Conservation (phyloP, 2,888 invertebrate species). For the Dichetophora obliterata region DNA sequence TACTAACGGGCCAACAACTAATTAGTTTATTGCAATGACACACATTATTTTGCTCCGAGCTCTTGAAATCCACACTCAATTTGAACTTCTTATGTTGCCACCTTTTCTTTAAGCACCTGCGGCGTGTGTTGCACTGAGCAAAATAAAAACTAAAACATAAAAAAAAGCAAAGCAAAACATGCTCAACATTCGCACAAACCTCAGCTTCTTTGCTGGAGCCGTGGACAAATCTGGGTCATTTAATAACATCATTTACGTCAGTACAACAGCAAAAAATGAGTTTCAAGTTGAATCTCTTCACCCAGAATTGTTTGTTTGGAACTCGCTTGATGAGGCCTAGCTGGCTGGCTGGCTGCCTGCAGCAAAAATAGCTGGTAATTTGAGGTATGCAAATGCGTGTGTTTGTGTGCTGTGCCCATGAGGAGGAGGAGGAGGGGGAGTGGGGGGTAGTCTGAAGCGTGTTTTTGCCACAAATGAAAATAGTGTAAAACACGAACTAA, state of each 20-base stretch:
- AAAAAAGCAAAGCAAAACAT: not conserved
- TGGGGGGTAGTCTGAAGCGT: not conserved
- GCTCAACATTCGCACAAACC: not conserved
- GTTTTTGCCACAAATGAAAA: slow-evolving; percentile 21
- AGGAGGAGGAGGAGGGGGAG: not conserved
- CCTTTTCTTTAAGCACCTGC: slow-evolving; percentile 5
- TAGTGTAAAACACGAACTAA: slow-evolving; percentile 28
- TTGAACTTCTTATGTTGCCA: slow-evolving; percentile 7
- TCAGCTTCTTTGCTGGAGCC: not conserved
- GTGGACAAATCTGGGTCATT: slow-evolving; percentile 34
- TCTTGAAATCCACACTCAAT: not conserved
- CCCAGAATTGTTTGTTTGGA: not conserved
- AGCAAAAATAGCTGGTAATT: not conserved
- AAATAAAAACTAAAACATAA: not conserved
- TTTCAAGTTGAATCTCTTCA: slow-evolving; percentile 24
- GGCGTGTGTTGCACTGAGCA: not conserved
- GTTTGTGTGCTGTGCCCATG: not conserved
- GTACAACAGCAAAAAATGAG: not conserved
- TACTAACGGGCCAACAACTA: not conserved
- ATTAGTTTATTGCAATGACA: slow-evolving; percentile 22
- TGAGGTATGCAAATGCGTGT: not conserved
- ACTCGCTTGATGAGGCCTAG: not conserved
- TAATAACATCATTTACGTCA: slow-evolving; percentile 32
- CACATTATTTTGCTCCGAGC: not conserved
- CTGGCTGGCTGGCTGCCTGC: not conserved